Conservation (phyloP, 1,140 invertebrate species). For the Rhyacophila brunnea region DNA sequence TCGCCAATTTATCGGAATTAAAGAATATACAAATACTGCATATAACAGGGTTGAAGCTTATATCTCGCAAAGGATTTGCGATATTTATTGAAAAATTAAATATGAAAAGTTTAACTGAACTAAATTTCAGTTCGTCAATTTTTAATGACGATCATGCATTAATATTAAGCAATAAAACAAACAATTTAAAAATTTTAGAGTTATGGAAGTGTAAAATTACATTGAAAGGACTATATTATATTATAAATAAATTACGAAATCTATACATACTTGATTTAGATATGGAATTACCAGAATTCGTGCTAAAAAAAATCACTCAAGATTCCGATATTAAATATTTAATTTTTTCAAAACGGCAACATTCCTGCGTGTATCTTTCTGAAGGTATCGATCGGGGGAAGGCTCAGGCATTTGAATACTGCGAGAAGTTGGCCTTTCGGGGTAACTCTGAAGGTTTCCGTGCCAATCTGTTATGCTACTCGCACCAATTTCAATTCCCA, state of each 20-base stretch:
- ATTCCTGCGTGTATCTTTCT: background rate
- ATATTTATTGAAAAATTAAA: constrained; percentile 12
- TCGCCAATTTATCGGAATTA: background rate
- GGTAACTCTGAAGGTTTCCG: constrained; percentile 26
- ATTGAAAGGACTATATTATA: background rate
- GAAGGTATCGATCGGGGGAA: background rate
- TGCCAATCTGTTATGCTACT: constrained; percentile 23
- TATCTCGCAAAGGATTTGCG: constrained; percentile 7
- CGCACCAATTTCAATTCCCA: constrained; percentile 5
- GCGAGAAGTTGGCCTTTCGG: constrained; percentile 12
- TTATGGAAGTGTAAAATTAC: constrained; percentile 26
- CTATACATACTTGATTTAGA: constrained; percentile 23
- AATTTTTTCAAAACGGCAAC: background rate
- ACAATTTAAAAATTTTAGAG: constrained; percentile 14
- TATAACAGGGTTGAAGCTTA: constrained; percentile 20
- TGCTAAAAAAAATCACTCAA: constrained; percentile 6
- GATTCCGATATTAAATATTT: constrained; percentile 18
- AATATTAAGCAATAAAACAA: background rate
- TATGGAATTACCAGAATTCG: constrained; percentile 8
- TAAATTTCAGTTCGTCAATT: constrained; percentile 26
- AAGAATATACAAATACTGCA: constrained; percentile 10
- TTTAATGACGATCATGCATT: constrained; percentile 19
- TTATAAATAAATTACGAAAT: constrained; percentile 5
- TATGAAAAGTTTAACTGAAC: constrained; percentile 8
- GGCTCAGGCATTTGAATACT: constrained; percentile 9